Conservation (phyloP, 1,140 invertebrate species). For the Drosophila miranda region DNA sequence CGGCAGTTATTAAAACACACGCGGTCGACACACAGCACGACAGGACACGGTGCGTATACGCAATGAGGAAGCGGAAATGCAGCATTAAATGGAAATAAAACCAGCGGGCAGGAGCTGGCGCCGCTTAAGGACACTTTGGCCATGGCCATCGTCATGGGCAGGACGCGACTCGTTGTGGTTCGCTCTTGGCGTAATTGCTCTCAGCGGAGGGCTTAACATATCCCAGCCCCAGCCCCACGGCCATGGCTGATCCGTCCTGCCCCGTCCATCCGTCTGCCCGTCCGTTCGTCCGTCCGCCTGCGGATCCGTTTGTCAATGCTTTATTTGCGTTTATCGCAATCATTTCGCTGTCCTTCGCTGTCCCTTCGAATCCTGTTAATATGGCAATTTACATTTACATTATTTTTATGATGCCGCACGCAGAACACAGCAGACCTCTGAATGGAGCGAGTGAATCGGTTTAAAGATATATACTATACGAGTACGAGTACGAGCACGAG, state of each 20-base stretch:
- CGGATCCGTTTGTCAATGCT: conserved; percentile 63
- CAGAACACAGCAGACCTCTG: neutral
- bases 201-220: conserved; percentile 62
- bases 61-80: conserved; percentile 66
- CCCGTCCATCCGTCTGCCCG: too few relatives aligned
- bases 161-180: conserved; percentile 35
- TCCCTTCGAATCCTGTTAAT: conserved; percentile 50
- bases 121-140: conserved; percentile 56
- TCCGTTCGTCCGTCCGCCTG: conserved; percentile 21
- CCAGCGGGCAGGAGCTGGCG: conserved; percentile 15
- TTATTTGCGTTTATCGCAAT: conserved; percentile 75
- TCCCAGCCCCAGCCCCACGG: conserved; percentile 8
- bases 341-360: conserved; percentile 54
- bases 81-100: conserved; percentile 77
- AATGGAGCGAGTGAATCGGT: conserved; percentile 41
- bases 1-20: conserved; percentile 74
- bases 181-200: conserved; percentile 69
- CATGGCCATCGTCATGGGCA: neutral
- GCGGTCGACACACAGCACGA: neutral
- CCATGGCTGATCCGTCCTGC: neutral
- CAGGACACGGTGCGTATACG: conserved; percentile 62
- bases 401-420: conserved; percentile 62
- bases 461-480: conserved; percentile 22
- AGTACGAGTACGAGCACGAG: neutral
- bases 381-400: conserved; percentile 79